Base-by-base conservation (phyloP, 2,797 vertebrate genomes). In the Phoeniculus purpureus region DNA sequence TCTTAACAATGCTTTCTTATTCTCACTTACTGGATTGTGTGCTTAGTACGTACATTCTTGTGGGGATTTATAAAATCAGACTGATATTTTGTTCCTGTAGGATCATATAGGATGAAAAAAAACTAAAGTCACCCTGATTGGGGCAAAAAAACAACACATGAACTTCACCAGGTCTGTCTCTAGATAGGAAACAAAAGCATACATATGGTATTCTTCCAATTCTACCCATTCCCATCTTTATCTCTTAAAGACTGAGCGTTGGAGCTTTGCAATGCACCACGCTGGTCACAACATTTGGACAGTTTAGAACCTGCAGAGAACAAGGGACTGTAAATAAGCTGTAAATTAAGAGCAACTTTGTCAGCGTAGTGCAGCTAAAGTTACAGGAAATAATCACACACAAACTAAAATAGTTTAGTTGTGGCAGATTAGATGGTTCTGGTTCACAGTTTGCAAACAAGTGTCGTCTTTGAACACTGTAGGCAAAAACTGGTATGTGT, bases 401-500 rank as follows among this genome's bases (percentile, higher is more conserved):
- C 77, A 50, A 52, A 48, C 8, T 78, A 19, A 79, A 58, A 73
- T 4, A 65, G 5, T 56, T 40, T 6, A 75, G 54, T 12, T 7
- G 2, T 14, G 26, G 2, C 15, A 7, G 12, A 7, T 27, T 47
- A 62, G 4, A 34, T 47, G 68, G 4, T 56, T 88, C 64, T 70
- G 5, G 11, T 32, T 82, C 12, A 47, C 84, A 45, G 76, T 74
- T 76, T 90, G 9, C 54, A 90, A 85, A 77, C 11, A 40, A 71
- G 2, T 17, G 1, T 4, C 37, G 9, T 32, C 37, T 55, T 32
- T 67, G 20, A 93, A 75, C n/a, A 15, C 48, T 64, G 68, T n/a
- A 55, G 11, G 12, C n/a, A 64, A 66, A 68, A 6, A 1, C 1
- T 7, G 2, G 23, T 25, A 2, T 0, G 4, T 32, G 27, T 19